These are phyloP conservation scores for Nycticebus coucang DNA, from an alignment of 2,113 vertebrate genomes.

Conservation along the genomic window DNA sequence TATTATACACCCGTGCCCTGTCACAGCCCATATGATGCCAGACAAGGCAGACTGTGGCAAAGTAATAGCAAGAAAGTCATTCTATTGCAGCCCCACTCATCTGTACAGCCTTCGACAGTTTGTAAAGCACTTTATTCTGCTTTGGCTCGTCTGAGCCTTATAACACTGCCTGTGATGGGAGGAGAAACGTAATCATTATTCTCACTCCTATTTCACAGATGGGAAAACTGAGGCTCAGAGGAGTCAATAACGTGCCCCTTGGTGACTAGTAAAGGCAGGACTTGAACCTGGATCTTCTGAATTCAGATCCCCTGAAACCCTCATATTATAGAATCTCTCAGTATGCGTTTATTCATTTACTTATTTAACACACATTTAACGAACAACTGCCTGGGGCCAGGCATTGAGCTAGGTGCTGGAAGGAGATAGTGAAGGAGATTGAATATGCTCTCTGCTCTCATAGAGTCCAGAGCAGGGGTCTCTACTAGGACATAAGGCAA, in stretches of 20 bases:
- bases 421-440: not conserved
- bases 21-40: not conserved
- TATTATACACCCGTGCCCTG: not conserved
- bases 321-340: not conserved
- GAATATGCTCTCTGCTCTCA: fast-evolving
- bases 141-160: not conserved
- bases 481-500: not conserved
- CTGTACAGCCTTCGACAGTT: not conserved
- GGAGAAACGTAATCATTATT: fast-evolving
- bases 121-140: not conserved
- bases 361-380: not conserved
- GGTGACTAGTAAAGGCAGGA: not conserved
- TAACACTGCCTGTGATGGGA: not conserved
- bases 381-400: fast-evolving
- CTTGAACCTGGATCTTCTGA: not conserved
- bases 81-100: fast-evolving
- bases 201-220: not conserved
- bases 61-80: not conserved
- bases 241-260: not conserved
- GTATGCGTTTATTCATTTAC: not conserved
- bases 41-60: fast-evolving
- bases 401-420: not conserved
- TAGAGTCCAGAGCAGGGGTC: not conserved
- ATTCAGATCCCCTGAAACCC: not conserved
- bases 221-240: not conserved